Evolutionary conservation across 1,140 invertebrate species (phyloP).

Genomic region (Pentalonia nigronervosa): DNA sequence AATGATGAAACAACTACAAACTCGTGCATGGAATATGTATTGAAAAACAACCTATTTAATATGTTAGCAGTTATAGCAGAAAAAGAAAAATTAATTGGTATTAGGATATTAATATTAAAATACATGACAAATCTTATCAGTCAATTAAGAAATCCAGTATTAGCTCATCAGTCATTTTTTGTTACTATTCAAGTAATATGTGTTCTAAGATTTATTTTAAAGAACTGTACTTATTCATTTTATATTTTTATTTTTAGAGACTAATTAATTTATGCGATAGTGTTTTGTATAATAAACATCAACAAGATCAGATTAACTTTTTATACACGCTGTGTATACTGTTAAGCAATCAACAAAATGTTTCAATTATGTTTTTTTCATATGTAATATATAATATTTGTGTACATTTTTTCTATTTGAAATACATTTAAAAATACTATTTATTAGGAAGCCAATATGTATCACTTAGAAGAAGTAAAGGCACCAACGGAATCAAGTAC

Average conservation of each 20-base stretch:
- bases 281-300: not conserved
- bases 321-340: conserved; percentile 27
- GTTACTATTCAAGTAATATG: conserved; percentile 23
- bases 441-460: conserved; percentile 30
- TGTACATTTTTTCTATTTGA: not conserved
- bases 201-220: not conserved
- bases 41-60: conserved; percentile 39
- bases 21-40: conserved; percentile 33
- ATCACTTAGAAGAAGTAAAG: not conserved
- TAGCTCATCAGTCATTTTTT: conserved; percentile 34
- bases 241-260: conserved; percentile 18
- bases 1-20: conserved; percentile 30
- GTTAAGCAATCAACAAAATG: conserved; percentile 31
- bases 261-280: conserved; percentile 43
- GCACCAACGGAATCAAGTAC: not conserved
- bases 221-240: not conserved
- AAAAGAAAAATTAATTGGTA: conserved; percentile 53
- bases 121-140: conserved; percentile 40
- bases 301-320: conserved; percentile 42
- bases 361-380: conserved; percentile 44
- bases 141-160: conserved; percentile 36
- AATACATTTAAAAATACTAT: not conserved
- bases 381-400: conserved; percentile 13
- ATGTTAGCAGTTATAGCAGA: conserved; percentile 35
- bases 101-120: conserved; percentile 30